phyloP scores from a whole-genome alignment of 1,140 invertebrate genomes.

The Nymphalis io region DNA sequence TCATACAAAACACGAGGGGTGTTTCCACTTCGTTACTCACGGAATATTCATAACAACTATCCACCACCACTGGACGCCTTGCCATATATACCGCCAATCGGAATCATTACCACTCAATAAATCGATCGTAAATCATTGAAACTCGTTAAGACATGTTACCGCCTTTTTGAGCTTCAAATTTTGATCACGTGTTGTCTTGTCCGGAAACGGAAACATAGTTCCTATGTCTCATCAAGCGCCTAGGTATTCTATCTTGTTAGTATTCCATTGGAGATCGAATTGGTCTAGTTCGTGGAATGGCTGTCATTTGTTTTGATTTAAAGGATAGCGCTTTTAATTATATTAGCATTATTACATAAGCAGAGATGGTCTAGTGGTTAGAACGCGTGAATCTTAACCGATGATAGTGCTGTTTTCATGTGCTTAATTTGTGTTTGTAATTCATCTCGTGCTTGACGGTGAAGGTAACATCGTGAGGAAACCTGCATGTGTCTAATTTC shows the following conservation, averaged over 20 bases:
- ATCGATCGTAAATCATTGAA: not conserved
- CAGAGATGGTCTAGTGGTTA: no score
- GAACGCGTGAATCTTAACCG: no score
- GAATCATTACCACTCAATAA: not conserved
- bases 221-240: slow-evolving; percentile 9
- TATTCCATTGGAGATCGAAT: not conserved
- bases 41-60: not conserved
- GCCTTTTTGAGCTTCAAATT: not conserved
- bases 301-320: not conserved
- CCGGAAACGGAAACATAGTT: slow-evolving; percentile 12
- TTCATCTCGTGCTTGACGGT: no score
- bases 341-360: no score
- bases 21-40: not conserved
- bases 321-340: not conserved
- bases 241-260: slow-evolving; percentile 2
- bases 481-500: no score
- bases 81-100: no score
- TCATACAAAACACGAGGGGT: not conserved
- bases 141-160: not conserved
- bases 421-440: no score
- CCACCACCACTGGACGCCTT: no score
- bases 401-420: no score
- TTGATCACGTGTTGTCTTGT: not conserved
- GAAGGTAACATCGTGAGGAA: no score
- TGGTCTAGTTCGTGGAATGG: slow-evolving; percentile 8